phyloP scores from a whole-genome alignment of 2,888 invertebrate species.

The Euproctis similis region DNA sequence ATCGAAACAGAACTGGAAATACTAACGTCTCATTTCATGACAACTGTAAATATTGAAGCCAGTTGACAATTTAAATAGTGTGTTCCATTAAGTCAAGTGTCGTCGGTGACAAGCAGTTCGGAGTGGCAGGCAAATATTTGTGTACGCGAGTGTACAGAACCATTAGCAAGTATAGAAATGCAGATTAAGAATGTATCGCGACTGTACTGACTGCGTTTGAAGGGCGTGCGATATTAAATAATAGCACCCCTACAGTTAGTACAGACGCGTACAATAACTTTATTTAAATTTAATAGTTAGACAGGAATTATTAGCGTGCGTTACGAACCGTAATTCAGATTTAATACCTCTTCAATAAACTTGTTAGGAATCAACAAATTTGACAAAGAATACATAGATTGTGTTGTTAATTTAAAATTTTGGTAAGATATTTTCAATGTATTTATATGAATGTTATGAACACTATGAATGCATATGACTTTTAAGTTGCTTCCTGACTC shows the following conservation, averaged over 20 bases:
- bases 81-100: slow-evolving; percentile 61
- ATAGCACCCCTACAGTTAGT: slow-evolving; percentile 6
- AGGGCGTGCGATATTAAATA: slow-evolving; percentile 34
- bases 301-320: not conserved
- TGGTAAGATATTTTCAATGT: too few relatives aligned
- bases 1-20: too few relatives aligned
- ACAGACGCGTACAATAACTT: slow-evolving; percentile 1
- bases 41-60: too few relatives aligned
- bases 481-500: too few relatives aligned
- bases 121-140: slow-evolving; percentile 66
- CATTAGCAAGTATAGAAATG: slow-evolving; percentile 54
- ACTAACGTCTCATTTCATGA: too few relatives aligned
- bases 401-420: too few relatives aligned
- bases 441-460: too few relatives aligned
- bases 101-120: slow-evolving; percentile 56
- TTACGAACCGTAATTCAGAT: too few relatives aligned
- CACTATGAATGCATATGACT: too few relatives aligned
- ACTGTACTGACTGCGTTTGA: slow-evolving; percentile 35
- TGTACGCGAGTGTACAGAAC: slow-evolving; percentile 45
- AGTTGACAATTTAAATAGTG: slow-evolving; percentile 24
- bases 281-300: slow-evolving; percentile 3
- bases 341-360: too few relatives aligned
- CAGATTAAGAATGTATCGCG: slow-evolving; percentile 48
- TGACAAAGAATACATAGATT: too few relatives aligned
- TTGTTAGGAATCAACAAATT: too few relatives aligned